phyloP scores from a whole-genome alignment of 2,113 vertebrate genomes.

The Oreochromis tanganicae region DNA sequence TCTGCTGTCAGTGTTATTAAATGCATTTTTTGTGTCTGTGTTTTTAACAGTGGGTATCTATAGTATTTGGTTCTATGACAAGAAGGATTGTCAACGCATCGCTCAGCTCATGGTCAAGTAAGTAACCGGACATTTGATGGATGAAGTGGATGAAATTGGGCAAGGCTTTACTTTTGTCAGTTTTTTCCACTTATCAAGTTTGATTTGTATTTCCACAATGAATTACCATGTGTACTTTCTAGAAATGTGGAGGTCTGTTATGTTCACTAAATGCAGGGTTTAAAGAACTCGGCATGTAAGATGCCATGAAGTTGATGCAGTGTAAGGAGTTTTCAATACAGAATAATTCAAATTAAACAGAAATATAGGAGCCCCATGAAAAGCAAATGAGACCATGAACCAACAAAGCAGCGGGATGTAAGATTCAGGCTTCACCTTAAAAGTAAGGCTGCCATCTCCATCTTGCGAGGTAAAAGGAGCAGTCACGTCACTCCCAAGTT shows the following conservation, averaged over 20 bases:
- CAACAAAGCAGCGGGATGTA: not conserved
- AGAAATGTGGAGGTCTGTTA: not conserved
- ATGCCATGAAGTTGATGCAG: not conserved
- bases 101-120: constrained; percentile 96
- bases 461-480: not conserved
- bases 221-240: not conserved
- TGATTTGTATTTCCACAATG: not conserved
- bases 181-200: not conserved
- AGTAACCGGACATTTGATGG: constrained; percentile 59
- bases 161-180: not conserved
- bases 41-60: constrained; percentile 87
- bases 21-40: not conserved
- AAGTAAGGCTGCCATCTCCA: not conserved
- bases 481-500: not conserved
- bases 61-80: constrained; percentile 99
- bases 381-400: not conserved
- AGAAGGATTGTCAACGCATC: constrained; percentile 94
- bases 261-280: not conserved
- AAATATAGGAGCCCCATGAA: not conserved
- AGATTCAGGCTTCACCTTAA: not conserved
- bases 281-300: not conserved
- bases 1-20: not conserved
- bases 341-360: not conserved
- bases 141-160: not conserved
- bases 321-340: not conserved